phyloP scores from a whole-genome alignment of 1,140 invertebrate species.

The Aphelenchoides besseyi region DNA sequence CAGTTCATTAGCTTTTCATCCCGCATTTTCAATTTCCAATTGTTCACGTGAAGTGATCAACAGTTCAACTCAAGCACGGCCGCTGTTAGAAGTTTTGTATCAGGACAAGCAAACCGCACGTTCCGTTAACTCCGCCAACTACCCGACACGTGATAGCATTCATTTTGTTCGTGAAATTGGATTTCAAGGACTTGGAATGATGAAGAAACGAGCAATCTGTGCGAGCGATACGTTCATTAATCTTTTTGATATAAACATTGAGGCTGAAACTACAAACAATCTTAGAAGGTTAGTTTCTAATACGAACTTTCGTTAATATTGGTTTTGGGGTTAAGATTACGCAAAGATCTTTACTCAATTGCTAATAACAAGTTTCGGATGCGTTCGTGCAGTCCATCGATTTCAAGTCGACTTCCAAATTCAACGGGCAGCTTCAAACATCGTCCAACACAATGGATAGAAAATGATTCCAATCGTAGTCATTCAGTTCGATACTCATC shows the following conservation, averaged over 20 bases:
- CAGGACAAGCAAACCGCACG: neutral
- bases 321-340: too few species aligned
- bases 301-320: too few species aligned
- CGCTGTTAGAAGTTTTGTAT: neutral
- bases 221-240: neutral
- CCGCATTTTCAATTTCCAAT: slow-evolving; percentile 12
- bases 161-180: too few species aligned
- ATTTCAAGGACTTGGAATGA: neutral
- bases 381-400: slow-evolving; percentile 11
- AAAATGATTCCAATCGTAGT: neutral
- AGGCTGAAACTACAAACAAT: too few species aligned
- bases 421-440: too few species aligned
- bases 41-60: neutral
- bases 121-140: too few species aligned
- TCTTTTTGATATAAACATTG: neutral
- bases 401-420: neutral
- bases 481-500: neutral
- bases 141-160: too few species aligned
- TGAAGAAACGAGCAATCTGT: neutral
- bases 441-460: too few species aligned
- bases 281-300: too few species aligned
- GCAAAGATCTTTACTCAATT: too few species aligned
- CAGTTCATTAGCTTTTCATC: neutral
- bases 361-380: neutral
- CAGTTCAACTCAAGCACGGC: neutral